phyloP scores from a whole-genome alignment of 2,113 vertebrate genomes.

The Gallinago jamesoni region DNA sequence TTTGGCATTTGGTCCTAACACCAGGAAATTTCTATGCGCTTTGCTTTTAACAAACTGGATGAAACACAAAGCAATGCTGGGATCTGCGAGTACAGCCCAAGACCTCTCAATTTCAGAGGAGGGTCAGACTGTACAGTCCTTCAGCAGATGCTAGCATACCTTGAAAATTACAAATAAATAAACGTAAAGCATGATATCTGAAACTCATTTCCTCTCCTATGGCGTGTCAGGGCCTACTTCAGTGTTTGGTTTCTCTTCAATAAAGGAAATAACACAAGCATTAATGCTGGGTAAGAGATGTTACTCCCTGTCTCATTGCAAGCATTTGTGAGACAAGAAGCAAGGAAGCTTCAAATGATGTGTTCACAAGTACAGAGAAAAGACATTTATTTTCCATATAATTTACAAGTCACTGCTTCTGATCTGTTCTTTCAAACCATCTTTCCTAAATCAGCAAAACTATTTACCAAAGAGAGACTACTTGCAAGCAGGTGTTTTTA shows the following conservation, averaged over 20 bases:
- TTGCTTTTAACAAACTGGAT: background rate
- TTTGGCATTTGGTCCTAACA: background rate
- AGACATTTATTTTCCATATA: background rate
- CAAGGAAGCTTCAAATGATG: background rate
- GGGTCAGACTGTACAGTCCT: background rate
- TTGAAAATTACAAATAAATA: constrained; percentile 6
- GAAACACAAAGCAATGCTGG: background rate
- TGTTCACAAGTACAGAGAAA: background rate
- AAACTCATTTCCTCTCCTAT: background rate
- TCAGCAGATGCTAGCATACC: background rate
- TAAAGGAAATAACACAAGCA: background rate
- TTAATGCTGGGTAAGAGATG: background rate
- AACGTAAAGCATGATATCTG: background rate
- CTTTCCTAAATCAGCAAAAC: background rate
- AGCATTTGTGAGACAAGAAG: background rate
- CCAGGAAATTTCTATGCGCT: background rate
- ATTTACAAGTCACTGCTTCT: background rate
- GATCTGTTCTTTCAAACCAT: background rate
- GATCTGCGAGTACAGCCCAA: background rate
- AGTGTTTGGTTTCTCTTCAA: background rate
- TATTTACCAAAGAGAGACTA: background rate
- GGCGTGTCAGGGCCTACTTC: background rate
- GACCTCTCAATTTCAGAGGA: background rate
- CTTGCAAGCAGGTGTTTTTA: background rate
- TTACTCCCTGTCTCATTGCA: background rate